Conservation (phyloP, 2,113 vertebrate species). For the Dipodomys stephensi region DNA sequence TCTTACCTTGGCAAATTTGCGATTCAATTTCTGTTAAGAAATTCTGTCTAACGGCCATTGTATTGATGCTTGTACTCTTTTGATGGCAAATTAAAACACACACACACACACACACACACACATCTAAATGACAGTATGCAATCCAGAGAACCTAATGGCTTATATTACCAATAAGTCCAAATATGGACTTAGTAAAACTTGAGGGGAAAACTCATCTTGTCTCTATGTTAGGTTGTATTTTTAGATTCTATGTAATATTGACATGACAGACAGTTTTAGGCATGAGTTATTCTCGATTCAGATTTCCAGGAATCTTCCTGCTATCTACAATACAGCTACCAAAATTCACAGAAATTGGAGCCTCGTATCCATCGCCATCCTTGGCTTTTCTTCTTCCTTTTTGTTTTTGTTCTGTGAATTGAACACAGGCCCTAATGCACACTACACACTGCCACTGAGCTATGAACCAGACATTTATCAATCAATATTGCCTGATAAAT, state of each 20-base stretch:
- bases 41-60: background rate
- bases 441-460: too few relatives aligned
- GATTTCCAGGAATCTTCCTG: slow-evolving; percentile 1
- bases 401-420: too few relatives aligned
- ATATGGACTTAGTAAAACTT: background rate
- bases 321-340: background rate
- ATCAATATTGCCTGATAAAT: background rate
- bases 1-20: background rate
- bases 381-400: too few relatives aligned
- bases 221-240: background rate
- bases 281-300: background rate
- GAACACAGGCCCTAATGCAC: too few relatives aligned
- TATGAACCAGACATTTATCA: background rate
- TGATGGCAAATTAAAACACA: background rate
- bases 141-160: background rate
- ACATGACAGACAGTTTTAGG: background rate
- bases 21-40: background rate
- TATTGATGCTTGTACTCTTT: background rate
- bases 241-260: background rate
- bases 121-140: background rate
- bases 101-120: background rate
- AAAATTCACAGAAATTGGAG: slow-evolving; percentile 36
- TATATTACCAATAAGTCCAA: background rate
- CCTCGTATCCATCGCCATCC: background rate
- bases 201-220: background rate